These are phyloP conservation scores for Natrix natrix DNA, from an alignment of 2,797 vertebrate species.

Conservation along the genomic window DNA sequence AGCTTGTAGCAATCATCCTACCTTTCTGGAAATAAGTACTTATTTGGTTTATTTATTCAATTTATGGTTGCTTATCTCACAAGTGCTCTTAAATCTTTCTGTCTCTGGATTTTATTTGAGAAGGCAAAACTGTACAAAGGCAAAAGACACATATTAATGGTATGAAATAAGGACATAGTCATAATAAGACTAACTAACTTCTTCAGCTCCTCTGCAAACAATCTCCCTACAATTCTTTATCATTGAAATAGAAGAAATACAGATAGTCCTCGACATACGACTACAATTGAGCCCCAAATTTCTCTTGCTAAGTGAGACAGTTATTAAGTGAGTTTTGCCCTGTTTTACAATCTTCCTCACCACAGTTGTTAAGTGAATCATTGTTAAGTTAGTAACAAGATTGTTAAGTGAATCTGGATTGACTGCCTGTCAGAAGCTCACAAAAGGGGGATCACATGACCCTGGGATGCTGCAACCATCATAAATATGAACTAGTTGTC, in stretches of 20 bases:
- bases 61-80: neutral
- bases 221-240: neutral
- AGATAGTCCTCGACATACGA: neutral
- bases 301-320: too few species aligned
- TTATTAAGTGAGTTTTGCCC: neutral
- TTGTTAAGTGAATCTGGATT: neutral
- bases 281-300: too few species aligned
- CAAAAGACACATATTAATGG: neutral
- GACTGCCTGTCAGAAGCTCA: neutral
- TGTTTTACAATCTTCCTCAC: neutral
- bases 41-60: neutral
- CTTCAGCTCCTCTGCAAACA: neutral
- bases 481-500: neutral
- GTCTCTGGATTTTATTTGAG: neutral
- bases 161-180: neutral
- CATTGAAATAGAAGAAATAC: neutral
- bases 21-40: neutral
- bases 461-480: too few species aligned
- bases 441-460: neutral
- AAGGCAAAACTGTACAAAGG: neutral
- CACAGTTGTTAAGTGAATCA: neutral
- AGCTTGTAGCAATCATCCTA: neutral
- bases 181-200: neutral
- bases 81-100: neutral
- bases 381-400: neutral